Evolutionary conservation across 1,140 invertebrate genomes (phyloP), one percentile per base, ranked within the genome.

Genomic region (Hyphantria cunea): DNA sequence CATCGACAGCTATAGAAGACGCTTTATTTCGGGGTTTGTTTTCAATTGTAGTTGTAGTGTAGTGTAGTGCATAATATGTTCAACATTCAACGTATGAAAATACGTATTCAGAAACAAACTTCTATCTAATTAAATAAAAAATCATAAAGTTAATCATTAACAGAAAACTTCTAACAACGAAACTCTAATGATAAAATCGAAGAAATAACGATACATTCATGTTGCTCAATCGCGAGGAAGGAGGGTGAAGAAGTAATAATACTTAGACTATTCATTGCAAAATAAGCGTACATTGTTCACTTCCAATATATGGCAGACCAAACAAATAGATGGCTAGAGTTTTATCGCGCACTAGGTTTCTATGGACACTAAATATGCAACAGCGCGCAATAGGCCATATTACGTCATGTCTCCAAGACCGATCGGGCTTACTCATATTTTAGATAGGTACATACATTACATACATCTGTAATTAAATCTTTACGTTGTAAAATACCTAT

Each of bases 381-480:
- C 77, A 63, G 68, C 70, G 68, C 72, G 75, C 80, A 75, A 80
- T 74, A 80, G 70, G 68, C 59, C 41, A 63, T 47, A 74, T 82
- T 78, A 80, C 80, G 78, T 82, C 80, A 82, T 80, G 45, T 45
- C 12, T 53, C 55, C 48, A 49, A 55, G 31, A 53, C 37, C 42
- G 39, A 53, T 62, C 37, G 47, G 8, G 32, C 49, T 53, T 31
- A 31, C 12, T 32, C 55, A 31, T 48, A 25, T 8, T 49, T 48
- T 34, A 25, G 14, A 10, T 59, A 49, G 49, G 17, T 59, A 49
- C 48, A 44, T 12, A n/a, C 12, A 1, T 33, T 39, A 32, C 12
- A 7, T 47, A 17, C 41, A 45, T 47, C 34, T 56, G n/a, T 44
- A 10, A 31, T 13, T 25, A 25, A 25, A 25, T 5, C 17, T 25